Percentiles rank a stretch among this genome's conserved stretches.
These are phyloP conservation scores for Minunthozetes semirufus DNA, from an alignment of 2,888 invertebrate species.

Conservation along the genomic window DNA sequence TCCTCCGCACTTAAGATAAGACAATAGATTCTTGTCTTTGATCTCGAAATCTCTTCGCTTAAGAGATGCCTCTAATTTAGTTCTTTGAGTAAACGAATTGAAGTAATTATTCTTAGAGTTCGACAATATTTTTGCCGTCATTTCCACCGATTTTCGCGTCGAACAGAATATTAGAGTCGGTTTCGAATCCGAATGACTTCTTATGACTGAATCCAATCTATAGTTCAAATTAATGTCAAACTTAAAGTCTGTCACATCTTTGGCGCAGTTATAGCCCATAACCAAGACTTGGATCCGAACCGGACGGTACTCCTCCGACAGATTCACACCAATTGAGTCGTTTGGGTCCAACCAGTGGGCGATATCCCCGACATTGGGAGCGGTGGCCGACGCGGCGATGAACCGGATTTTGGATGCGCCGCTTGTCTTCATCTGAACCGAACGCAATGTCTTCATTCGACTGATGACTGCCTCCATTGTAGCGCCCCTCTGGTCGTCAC, in stretches of 20 bases:
- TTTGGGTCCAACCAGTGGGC: constrained; percentile 36
- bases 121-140: constrained; percentile 61
- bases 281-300: constrained; percentile 66
- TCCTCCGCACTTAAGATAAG: constrained; percentile 49
- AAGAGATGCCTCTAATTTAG: too few species aligned
- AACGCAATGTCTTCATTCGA: constrained; percentile 67
- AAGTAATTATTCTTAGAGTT: constrained; percentile 30
- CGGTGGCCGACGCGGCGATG: constrained; percentile 69
- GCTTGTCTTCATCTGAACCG: neutral
- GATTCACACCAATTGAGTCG: neutral
- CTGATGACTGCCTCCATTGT: constrained; percentile 71
- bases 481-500: constrained; percentile 64
- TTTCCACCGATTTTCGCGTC: constrained; percentile 64
- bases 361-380: constrained; percentile 66
- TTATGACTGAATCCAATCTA: constrained; percentile 61
- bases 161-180: constrained; percentile 71
- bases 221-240: constrained; percentile 72
- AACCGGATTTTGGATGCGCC: constrained; percentile 52
- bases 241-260: constrained; percentile 58
- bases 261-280: constrained; percentile 60
- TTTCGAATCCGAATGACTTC: constrained; percentile 63
- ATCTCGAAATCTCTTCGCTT: constrained; percentile 23
- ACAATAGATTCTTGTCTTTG: neutral
- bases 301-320: constrained; percentile 61
- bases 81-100: constrained; percentile 28